Evolutionary conservation across 2,888 invertebrate genomes (phyloP).

Genomic region (Heliconius cydno): DNA sequence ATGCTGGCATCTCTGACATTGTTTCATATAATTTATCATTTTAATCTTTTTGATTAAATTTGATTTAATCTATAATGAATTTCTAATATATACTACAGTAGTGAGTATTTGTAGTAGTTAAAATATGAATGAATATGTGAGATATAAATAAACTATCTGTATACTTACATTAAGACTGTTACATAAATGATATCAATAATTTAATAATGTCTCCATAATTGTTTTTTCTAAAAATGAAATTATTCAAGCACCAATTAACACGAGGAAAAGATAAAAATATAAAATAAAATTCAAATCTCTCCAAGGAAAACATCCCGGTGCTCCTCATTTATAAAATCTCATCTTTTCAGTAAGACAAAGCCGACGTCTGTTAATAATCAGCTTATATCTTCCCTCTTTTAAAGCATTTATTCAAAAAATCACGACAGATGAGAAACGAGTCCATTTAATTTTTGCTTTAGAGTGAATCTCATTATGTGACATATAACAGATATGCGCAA

Average conservation of each 20-base stretch:
- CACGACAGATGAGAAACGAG: conserved; percentile 48
- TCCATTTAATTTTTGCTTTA: conserved; percentile 55
- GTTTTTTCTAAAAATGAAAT: background rate
- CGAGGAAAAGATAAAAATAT: conserved; percentile 33
- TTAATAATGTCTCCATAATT: background rate
- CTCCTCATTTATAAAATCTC: conserved; percentile 54
- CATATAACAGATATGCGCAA: conserved; percentile 41
- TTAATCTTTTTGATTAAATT: too few relatives aligned
- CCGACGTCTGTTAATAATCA: conserved; percentile 67
- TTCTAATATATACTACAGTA: too few relatives aligned
- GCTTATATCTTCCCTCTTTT: conserved; percentile 61
- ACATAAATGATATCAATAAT: background rate
- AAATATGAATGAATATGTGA: too few relatives aligned
- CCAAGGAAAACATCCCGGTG: conserved; percentile 53
- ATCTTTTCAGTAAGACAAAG: conserved; percentile 56
- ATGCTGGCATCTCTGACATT: too few relatives aligned
- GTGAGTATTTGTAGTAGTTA: too few relatives aligned
- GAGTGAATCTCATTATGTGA: conserved; percentile 49
- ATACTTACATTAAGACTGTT: background rate
- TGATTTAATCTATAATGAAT: too few relatives aligned
- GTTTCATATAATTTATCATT: too few relatives aligned
- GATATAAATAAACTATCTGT: background rate
- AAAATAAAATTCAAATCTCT: conserved; percentile 46
- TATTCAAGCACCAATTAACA: conserved; percentile 10
- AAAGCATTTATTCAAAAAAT: conserved; percentile 56